Evolutionary conservation across 2,113 vertebrate species (phyloP), one percentile per base, ranked within the genome.

Genomic region (Mustelus asterias): DNA sequence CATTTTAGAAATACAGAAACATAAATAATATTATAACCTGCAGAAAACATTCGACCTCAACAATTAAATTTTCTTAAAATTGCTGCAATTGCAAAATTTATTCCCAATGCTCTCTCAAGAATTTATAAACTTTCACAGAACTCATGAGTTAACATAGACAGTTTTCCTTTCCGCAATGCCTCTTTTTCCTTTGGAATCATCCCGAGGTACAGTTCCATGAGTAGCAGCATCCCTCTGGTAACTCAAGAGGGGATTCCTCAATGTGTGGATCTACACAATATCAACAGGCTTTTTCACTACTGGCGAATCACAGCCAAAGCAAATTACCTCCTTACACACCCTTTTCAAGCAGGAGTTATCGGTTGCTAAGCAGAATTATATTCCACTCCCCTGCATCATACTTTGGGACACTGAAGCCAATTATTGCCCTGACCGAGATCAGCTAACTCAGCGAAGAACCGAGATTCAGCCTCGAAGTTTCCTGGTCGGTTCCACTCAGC

Each of bases 81-180:
- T 70, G 69, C 69, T 54, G 44, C 69, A 72, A 95, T 95, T 76
- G 26, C 48, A 70, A 95, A 95, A 72, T 95, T 72, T 22, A 95
- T 48, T 76, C 69, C 60, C 37, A 95, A 44, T 54, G 26, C 41
- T 72, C 44, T 24, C 94, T 16, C 6, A 72, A 65, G 60, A 67
- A 37, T 22, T 37, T 65, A 93, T 26, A 72, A 95, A 95, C 24
- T 48, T 72, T 26, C 24, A 76, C 41, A 76, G 7, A 24, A 70
- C 44, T 48, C 48, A 94, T 26, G n/a, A 94, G 3, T 94, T 95
- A 26, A 58, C 2, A 58, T 33, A 10, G 63, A 7, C 92, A 67
- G 37, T 69, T 41, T 69, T 41, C 29, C 0, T 70, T 22, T 70
- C 2, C 67, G 33, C 10, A 92, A 37, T 93, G 89, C 33, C 16